Evolutionary conservation across 2,888 invertebrate genomes (phyloP).

Genomic region (Drosophila trichaetosa): DNA sequence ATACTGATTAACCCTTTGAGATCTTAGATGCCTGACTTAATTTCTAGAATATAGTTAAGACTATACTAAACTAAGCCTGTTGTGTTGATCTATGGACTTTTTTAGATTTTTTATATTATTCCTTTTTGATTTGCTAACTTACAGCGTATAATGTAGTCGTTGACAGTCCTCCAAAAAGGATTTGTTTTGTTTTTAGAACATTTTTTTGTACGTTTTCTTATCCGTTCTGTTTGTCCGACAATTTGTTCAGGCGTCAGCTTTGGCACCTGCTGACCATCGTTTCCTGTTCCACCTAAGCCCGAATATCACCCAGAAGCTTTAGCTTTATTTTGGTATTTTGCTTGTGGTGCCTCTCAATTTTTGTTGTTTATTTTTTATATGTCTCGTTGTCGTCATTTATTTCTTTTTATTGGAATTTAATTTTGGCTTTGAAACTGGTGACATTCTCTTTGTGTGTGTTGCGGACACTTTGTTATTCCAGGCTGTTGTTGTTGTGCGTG

Average conservation of each 20-base stretch:
- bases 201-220: constrained; percentile 38
- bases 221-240: constrained; percentile 63
- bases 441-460: constrained; percentile 53
- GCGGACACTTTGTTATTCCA: constrained; percentile 24
- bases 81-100: neutral
- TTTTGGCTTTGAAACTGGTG: constrained; percentile 68
- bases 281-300: constrained; percentile 67
- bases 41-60: neutral
- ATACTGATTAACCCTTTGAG: too few relatives aligned
- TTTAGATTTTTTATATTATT: neutral
- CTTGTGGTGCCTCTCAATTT: neutral
- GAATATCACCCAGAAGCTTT: constrained; percentile 44
- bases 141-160: constrained; percentile 23
- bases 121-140: fast-evolving
- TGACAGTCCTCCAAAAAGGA: neutral
- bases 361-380: constrained; percentile 20
- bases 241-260: constrained; percentile 74
- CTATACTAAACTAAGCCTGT: neutral
- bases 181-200: constrained; percentile 12
- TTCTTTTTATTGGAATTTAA: constrained; percentile 57
- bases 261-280: constrained; percentile 72
- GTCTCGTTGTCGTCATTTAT: constrained; percentile 21
- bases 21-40: neutral
- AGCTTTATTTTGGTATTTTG: constrained; percentile 29
- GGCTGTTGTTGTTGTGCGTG: neutral